phyloP scores from a whole-genome alignment of 2,888 invertebrate genomes.

The Dolichomitus sp. region DNA sequence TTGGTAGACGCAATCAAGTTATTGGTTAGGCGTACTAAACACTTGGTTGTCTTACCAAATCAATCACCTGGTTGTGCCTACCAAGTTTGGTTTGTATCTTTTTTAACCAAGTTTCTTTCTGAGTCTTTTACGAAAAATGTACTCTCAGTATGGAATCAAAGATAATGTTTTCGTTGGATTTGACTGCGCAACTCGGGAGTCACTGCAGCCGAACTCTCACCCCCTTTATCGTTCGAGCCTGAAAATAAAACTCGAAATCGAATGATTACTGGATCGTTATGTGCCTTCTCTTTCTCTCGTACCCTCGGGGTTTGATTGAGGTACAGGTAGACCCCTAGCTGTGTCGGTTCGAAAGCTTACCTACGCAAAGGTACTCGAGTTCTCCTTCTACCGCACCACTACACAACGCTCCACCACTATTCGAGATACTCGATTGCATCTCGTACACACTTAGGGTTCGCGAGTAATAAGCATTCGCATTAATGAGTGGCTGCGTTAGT shows the following conservation, averaged over 20 bases:
- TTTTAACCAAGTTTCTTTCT: too few relatives aligned
- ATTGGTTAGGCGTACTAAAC: too few relatives aligned
- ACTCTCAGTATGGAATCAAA: background rate
- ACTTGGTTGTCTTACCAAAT: too few relatives aligned
- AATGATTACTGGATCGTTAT: conserved; percentile 54
- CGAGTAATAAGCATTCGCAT: conserved; percentile 76
- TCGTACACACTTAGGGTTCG: conserved; percentile 49
- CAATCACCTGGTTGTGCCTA: too few relatives aligned
- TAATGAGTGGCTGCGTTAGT: conserved; percentile 74
- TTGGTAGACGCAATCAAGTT: too few relatives aligned
- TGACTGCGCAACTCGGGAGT: background rate
- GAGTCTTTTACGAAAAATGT: background rate
- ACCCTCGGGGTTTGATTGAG: conserved; percentile 35
- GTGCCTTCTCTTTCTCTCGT: background rate
- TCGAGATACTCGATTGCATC: conserved; percentile 58
- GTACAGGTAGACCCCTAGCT: background rate
- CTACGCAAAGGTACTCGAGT: background rate
- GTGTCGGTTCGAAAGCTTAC: conserved; percentile 26
- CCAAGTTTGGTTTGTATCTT: too few relatives aligned
- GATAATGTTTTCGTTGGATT: background rate
- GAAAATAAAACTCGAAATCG: conserved; percentile 55
- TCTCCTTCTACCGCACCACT: conserved; percentile 40
- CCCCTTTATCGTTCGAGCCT: conserved; percentile 12
- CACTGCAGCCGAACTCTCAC: background rate
- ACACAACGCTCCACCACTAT: conserved; percentile 45